A percentile compares a stretch with the other conserved stretches of the same genome.
Conservation (phyloP, 2,888 invertebrate species). For the Plebejus anna region DNA sequence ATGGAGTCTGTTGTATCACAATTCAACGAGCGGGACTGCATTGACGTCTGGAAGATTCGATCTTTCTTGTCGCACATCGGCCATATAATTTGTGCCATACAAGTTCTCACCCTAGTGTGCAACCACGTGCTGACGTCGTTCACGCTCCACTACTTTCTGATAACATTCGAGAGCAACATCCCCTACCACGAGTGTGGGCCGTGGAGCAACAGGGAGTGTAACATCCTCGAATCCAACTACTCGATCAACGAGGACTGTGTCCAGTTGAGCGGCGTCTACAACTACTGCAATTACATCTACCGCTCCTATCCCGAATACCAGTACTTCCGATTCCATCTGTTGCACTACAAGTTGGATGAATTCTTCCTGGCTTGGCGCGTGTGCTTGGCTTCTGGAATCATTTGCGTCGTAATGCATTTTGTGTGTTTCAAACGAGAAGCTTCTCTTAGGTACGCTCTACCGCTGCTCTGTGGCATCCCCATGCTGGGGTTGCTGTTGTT, state of each 20-base stretch:
- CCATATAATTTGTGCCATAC: constrained; percentile 55
- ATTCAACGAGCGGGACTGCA: constrained; percentile 62
- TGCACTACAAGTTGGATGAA: constrained; percentile 41
- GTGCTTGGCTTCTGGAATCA: constrained; percentile 53
- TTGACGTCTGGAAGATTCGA: constrained; percentile 59
- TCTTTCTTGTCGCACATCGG: constrained; percentile 60
- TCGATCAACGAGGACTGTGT: constrained; percentile 60
- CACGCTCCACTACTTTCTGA: constrained; percentile 60
- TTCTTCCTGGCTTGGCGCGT: constrained; percentile 57
- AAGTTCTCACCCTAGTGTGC: constrained; percentile 47
- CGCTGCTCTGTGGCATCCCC: constrained; percentile 48
- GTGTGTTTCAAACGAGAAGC: constrained; percentile 51
- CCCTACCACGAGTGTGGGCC: constrained; percentile 59
- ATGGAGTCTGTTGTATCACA: constrained; percentile 65
- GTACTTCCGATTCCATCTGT: constrained; percentile 51
- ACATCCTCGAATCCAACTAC: constrained; percentile 52
- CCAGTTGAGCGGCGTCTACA: constrained; percentile 38
- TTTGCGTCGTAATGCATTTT: constrained; percentile 47
- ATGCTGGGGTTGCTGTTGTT: constrained; percentile 47
- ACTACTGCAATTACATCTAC: constrained; percentile 50
- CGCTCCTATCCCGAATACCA: constrained; percentile 62
- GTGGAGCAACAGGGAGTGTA: constrained; percentile 52
- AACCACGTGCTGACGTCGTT: constrained; percentile 54
- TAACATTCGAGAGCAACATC: constrained; percentile 61
- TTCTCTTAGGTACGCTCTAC: constrained; percentile 49